phyloP scores from a whole-genome alignment of 2,797 vertebrate species.

The Falco rusticolus region DNA sequence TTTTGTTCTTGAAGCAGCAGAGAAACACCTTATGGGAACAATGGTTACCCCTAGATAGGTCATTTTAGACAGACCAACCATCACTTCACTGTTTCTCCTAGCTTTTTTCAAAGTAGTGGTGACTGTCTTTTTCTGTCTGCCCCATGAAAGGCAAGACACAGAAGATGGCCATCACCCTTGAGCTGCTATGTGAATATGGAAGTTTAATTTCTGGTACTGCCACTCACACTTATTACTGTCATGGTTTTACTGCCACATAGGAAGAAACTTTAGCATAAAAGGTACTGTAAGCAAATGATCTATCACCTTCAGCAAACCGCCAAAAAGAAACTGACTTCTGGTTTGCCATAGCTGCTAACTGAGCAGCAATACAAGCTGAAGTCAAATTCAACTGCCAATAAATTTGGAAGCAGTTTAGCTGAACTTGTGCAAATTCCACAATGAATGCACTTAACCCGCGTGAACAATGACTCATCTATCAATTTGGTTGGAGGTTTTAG shows the following conservation, averaged over 20 bases:
- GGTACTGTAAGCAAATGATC: not conserved
- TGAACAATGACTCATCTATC: not conserved
- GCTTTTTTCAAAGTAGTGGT: not conserved
- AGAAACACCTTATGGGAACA: not conserved
- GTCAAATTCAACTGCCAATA: not conserved
- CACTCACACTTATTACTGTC: not conserved
- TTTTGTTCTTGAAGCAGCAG: too few relatives aligned
- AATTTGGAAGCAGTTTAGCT: not conserved
- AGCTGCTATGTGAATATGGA: accelerated
- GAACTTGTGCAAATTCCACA: not conserved
- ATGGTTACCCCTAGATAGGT: not conserved
- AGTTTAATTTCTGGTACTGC: not conserved
- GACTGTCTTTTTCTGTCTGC: not conserved
- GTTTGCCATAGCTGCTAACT: not conserved
- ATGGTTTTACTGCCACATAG: not conserved
- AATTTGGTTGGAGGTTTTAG: not conserved
- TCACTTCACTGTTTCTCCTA: accelerated
- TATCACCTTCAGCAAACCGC: not conserved
- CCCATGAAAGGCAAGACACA: not conserved
- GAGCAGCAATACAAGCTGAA: not conserved
- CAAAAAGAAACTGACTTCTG: not conserved
- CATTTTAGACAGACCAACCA: not conserved
- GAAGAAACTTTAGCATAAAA: not conserved
- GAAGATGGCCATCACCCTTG: not conserved
- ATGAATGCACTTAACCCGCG: not conserved